Base-by-base conservation (phyloP, 1,140 invertebrate genomes). In the Eumaeus atala region DNA sequence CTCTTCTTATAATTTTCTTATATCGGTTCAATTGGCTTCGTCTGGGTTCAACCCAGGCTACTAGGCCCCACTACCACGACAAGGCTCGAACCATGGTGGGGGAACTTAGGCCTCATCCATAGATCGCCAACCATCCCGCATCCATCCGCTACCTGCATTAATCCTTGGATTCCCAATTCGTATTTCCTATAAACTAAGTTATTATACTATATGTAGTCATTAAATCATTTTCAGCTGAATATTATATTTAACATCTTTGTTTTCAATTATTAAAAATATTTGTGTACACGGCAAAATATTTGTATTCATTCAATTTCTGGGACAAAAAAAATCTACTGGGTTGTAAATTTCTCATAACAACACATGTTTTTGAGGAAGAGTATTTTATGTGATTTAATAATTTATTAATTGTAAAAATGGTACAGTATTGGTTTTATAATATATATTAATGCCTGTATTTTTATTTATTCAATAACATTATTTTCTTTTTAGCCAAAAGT, bases 401-500 rank as follows among this genome's bases (percentile, higher is more conserved):
- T 44, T 44, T 44, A 12, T 44, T 44, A 7, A 16, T 16, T 9
- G 8, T 44, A 38, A 74, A 67, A 67, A 79, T 83, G 77, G 77
- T 80, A 72, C 61, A 8, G 42, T n/a, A 28, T 28, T 28, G 21
- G 2, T 37, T 9, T 40, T 6, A n/a, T 18, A 33, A 47, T 17
- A 14, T 18, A 21, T 12, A 21, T 38, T 28, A 6, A 40, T 51
- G 9, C 47, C 12, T 34, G n/a, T 33, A 5, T 40, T 12, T 42
- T 12, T 40, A 42, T 18, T 17, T 9, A 57, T 28, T 58, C 18
- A 34, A 48, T 9, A 36, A 18, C 9, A 9, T 35, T 5, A 33
- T 51, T 9, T 57, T 48, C 37, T 40, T 90, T 90, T 17, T 71
- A 94, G 92, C 91, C 91, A 0, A 93, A 93, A 75, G 83, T 90